Evolutionary conservation across 2,113 vertebrate genomes (phyloP), one percentile per base, ranked within the genome.

Genomic region (Chaetodon trifascialis): DNA sequence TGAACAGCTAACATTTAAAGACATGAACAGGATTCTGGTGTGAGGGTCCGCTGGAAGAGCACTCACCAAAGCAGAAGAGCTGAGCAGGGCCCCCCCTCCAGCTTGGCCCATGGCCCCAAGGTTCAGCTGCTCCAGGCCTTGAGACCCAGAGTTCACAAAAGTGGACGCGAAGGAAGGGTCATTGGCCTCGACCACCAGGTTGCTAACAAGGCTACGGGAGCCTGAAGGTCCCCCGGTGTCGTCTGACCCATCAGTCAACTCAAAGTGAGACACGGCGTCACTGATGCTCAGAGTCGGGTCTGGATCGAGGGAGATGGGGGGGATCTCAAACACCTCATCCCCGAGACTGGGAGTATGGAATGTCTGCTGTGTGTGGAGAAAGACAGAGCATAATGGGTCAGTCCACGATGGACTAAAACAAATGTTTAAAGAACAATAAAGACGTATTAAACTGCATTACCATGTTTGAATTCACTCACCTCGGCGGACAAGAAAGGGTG

Each of bases 251-350:
- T 97, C 96, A 0, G 94, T 92, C 83, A 97, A 87, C 84, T 97
- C 96, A 46, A 96, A 98, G 86, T 96, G 96, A 30, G 96, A 95
- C 80, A 97, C 96, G 0, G 96, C 95, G 78, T 97, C 96, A 0
- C 93, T 93, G 67, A 97, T 96, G 66, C 95, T 94, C 66, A 97
- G 91, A 19, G 96, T 93, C 0, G 96, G 93, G 89, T 97, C 97
- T 2, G 97, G 96, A 80, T 97, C 97, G 40, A 98, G 95, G 2
- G 97, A 96, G 74, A 98, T 97, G 11, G 97, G 97, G 0, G 97
- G 97, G 17, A 98, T 98, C 94, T 98, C 97, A 86, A 98, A 97
- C 46, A 97, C 97, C 79, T 98, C 97, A 90, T 98, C 97, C 1
- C 97, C 97, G 55, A 98, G 92, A 82, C 96, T 98, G 72, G 97